These are phyloP conservation scores for Cosmia pyralina DNA, from an alignment of 2,888 invertebrate genomes.

Conservation along the genomic window DNA sequence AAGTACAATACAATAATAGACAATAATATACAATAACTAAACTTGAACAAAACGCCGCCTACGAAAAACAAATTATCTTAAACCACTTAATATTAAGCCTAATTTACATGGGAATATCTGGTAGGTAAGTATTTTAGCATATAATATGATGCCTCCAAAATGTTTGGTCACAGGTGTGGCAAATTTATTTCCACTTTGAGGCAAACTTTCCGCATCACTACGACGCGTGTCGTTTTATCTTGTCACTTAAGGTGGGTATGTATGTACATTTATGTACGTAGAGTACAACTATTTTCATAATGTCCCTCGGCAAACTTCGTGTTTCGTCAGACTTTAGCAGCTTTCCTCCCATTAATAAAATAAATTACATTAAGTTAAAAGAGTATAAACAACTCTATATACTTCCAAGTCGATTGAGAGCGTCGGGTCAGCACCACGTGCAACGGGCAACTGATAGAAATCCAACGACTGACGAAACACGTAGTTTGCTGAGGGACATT, in stretches of 20 bases:
- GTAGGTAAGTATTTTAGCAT: slow-evolving; percentile 31
- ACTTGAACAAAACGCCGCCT: neutral
- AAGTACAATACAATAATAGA: too few species aligned
- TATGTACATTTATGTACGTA: neutral
- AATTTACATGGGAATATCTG: slow-evolving; percentile 32
- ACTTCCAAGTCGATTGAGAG: too few species aligned
- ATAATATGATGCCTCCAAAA: slow-evolving; percentile 29
- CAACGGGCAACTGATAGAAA: too few species aligned
- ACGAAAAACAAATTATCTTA: neutral
- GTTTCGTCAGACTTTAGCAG: too few species aligned
- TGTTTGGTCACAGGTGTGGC: slow-evolving; percentile 45
- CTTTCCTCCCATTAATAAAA: too few species aligned
- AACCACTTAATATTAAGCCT: slow-evolving; percentile 30
- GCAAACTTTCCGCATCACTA: slow-evolving; percentile 22
- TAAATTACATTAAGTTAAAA: too few species aligned
- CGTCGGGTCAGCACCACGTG: too few species aligned
- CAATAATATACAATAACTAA: neutral
- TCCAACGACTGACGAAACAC: too few species aligned
- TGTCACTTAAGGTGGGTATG: slow-evolving; percentile 1
- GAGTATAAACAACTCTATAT: too few species aligned
- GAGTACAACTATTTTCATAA: too few species aligned
- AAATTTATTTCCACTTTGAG: slow-evolving; percentile 44
- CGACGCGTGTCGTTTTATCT: slow-evolving; percentile 20
- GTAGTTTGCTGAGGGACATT: too few species aligned
- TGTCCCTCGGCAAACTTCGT: too few species aligned